Evolutionary conservation across 2,113 vertebrate species (phyloP).

Genomic region (Pteronura brasiliensis): DNA sequence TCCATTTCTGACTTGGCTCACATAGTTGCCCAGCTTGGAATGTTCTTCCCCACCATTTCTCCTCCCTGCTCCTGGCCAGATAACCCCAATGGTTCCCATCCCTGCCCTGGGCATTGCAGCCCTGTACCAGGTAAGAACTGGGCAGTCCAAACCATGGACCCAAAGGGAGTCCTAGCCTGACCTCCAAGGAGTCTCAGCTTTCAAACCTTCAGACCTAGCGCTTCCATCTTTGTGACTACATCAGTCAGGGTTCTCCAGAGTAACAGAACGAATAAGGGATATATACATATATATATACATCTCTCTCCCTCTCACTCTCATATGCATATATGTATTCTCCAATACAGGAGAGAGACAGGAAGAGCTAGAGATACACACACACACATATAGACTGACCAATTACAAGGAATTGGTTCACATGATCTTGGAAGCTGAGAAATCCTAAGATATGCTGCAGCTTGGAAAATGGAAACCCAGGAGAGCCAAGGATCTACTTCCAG

Average conservation of each 20-base stretch:
- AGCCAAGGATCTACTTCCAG: neutral
- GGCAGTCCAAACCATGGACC: neutral
- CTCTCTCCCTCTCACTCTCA: neutral
- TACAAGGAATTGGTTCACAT: neutral
- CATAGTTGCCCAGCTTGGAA: neutral
- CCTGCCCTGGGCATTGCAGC: neutral
- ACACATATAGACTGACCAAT: neutral
- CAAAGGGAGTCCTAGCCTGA: neutral
- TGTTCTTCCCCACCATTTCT: neutral
- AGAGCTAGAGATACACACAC: neutral
- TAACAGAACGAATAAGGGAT: neutral
- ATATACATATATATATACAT: neutral
- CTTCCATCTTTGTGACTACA: neutral
- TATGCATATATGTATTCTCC: neutral
- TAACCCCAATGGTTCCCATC: neutral
- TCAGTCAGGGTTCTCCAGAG: neutral
- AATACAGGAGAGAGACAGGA: neutral
- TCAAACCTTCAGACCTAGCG: neutral
- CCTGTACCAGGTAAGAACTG: neutral
- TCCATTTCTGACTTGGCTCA: neutral
- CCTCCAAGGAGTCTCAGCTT: neutral
- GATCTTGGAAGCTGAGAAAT: neutral
- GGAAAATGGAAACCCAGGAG: neutral
- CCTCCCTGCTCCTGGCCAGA: neutral
- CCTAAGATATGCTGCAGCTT: neutral